Evolutionary conservation across 2,888 invertebrate species (phyloP), one percentile per base, ranked within the genome.

Genomic region (Bombyx huttoni): DNA sequence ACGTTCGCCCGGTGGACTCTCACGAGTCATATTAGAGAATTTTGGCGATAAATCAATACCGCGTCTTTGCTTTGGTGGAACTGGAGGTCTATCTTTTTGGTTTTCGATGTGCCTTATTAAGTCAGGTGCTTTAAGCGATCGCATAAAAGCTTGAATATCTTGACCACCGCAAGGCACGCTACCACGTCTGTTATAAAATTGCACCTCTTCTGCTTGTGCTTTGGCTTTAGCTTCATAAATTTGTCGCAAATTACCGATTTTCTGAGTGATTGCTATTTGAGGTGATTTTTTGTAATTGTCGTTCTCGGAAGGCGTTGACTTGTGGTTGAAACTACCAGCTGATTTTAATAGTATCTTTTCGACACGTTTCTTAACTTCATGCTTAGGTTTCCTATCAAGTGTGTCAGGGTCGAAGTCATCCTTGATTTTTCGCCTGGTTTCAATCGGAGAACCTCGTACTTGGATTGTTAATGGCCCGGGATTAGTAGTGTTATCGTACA

Each of bases 351-450:
- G 76, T 61, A 89, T 86, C 67, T 87, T 87, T 57, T 89, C 89
- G 0, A 89, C 81, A 8, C 81, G 73, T 63, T 87, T 87, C 53
- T 79, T 83, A 7, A 61, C 61, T 56, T 80, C 82, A 46, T 69
- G 70, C 55, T 73, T 81, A 0, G 93, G 92, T 68, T 95, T 95
- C 46, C 96, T 89, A 64, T 96, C 96, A 34, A 96, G 85, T 0
- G 96, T 96, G 62, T 96, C 96, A 0, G 95, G 95, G 70, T 96
- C 96, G 68, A 95, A 96, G 54, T 93, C 92, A 64, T 94, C 94
- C 10, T 91, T 92, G 56, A 92, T 91, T 50, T 92, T 90, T 46
- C 92, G 91, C 54, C 90, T 89, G 13, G 89, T 89, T 66, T 93
- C 93, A 53, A 93, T 90, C 0, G 94, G 92, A 89, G 69, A 92